Conservation (phyloP, 2,888 invertebrate genomes). For the Tiliacea aurago region DNA sequence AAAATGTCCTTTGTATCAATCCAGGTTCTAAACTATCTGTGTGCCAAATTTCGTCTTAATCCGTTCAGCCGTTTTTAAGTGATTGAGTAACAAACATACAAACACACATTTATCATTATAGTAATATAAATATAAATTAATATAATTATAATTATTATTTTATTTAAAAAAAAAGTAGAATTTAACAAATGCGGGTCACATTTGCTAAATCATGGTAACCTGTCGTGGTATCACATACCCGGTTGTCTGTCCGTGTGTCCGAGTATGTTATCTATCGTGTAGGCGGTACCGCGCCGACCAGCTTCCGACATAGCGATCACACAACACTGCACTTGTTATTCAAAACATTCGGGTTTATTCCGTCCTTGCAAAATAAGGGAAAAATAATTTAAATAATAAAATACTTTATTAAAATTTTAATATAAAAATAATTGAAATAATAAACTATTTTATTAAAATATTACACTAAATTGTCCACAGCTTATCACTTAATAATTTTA, state of each 20-base stretch:
- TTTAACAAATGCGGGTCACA: neutral
- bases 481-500: constrained; percentile 25
- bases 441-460: neutral
- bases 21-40: too few relatives aligned
- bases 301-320: constrained; percentile 72
- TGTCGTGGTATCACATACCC: constrained; percentile 63
- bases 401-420: neutral
- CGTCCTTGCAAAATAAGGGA: neutral
- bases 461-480: constrained; percentile 30
- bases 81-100: too few relatives aligned
- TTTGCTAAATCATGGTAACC: neutral
- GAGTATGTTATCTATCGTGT: constrained; percentile 86
- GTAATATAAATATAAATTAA: too few relatives aligned
- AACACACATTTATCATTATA: too few relatives aligned
- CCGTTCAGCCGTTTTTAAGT: too few relatives aligned
- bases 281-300: constrained; percentile 82
- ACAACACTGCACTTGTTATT: constrained; percentile 57
- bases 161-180: too few relatives aligned
- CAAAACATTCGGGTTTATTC: constrained; percentile 29
- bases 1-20: too few relatives aligned
- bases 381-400: constrained; percentile 5
- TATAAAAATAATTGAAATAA: neutral
- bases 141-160: too few relatives aligned
- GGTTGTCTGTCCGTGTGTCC: constrained; percentile 79
- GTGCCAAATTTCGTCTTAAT: too few relatives aligned